These are phyloP conservation scores for Pelmatolapia mariae DNA, from an alignment of 2,113 vertebrate species.

Conservation along the genomic window DNA sequence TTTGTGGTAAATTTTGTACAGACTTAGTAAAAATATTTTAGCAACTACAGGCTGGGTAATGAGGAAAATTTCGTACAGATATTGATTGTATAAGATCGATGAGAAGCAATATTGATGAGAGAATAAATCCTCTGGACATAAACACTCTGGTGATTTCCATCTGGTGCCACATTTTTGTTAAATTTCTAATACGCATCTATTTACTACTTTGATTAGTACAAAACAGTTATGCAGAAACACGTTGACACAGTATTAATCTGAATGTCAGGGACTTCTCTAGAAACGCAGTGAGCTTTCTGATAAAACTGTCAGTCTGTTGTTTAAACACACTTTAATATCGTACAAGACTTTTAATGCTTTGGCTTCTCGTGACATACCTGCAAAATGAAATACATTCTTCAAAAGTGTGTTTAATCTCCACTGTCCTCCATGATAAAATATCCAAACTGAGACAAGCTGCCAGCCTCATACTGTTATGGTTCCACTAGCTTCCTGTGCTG, in stretches of 20 bases:
- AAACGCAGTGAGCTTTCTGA: neutral
- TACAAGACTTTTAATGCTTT: neutral
- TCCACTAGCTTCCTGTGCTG: neutral
- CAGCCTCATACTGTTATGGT: neutral
- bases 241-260: neutral
- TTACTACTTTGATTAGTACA: neutral
- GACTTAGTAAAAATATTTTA: neutral
- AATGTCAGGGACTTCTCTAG: neutral
- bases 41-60: neutral
- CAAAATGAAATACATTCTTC: neutral
- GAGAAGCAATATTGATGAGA: neutral
- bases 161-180: neutral
- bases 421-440: neutral
- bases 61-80: accelerated
- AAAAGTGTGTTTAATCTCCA: neutral
- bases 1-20: neutral
- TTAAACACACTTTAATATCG: neutral
- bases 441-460: neutral
- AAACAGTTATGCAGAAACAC: neutral
- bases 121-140: neutral
- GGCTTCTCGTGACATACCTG: neutral
- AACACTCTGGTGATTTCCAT: neutral
- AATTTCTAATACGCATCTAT: neutral
- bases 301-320: neutral
- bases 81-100: neutral